phyloP scores from a whole-genome alignment of 1,140 invertebrate species.

The Pseudomyrmex gracilis region DNA sequence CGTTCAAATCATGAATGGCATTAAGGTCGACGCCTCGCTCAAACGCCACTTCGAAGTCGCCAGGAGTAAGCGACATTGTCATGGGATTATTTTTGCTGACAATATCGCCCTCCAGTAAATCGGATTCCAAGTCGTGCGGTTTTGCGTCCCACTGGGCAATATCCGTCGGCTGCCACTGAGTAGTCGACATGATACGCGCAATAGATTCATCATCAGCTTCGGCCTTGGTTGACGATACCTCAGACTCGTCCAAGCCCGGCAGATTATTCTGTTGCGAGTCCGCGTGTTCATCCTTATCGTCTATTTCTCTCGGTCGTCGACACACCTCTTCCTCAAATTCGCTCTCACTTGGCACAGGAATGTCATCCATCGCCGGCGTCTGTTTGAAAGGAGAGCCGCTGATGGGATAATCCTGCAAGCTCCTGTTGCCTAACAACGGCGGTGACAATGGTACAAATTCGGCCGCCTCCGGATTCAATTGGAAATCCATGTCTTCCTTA shows the following conservation, averaged over 20 bases:
- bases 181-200: slow-evolving; percentile 73
- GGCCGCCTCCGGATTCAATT: slow-evolving; percentile 90
- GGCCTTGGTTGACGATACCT: slow-evolving; percentile 85
- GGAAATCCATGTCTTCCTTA: slow-evolving; percentile 89
- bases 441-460: slow-evolving; percentile 89
- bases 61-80: slow-evolving; percentile 89
- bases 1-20: slow-evolving; percentile 87
- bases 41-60: slow-evolving; percentile 87
- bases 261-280: neutral
- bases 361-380: slow-evolving; percentile 85
- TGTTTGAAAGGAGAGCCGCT: slow-evolving; percentile 88
- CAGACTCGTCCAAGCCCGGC: slow-evolving; percentile 83
- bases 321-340: slow-evolving; percentile 88
- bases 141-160: slow-evolving; percentile 59
- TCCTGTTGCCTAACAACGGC: slow-evolving; percentile 49
- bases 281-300: slow-evolving; percentile 81
- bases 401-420: slow-evolving; percentile 85
- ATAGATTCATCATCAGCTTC: slow-evolving; percentile 85
- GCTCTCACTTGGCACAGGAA: slow-evolving; percentile 87
- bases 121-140: slow-evolving; percentile 72
- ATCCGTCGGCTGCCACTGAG: slow-evolving; percentile 73
- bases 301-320: slow-evolving; percentile 85
- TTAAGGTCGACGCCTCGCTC: slow-evolving; percentile 88
- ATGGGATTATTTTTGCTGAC: slow-evolving; percentile 87
- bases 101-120: slow-evolving; percentile 73